A percentile compares a stretch with the other conserved stretches of the same genome.
Conservation (phyloP, 2,113 vertebrate species). For the Pterophyllum scalare region DNA sequence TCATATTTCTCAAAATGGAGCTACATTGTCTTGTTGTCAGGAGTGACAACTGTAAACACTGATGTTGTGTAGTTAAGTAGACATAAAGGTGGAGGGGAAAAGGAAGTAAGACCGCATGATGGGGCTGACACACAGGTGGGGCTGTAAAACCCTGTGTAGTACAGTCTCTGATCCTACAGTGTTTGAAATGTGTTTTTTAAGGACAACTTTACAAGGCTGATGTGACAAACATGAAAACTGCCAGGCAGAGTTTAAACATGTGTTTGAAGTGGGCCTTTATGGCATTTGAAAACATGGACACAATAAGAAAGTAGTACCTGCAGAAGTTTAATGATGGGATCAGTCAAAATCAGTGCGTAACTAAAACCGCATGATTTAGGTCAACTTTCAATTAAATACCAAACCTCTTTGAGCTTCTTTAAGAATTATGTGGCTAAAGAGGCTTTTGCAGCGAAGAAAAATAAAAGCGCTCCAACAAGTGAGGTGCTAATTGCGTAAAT, state of each 20-base stretch:
- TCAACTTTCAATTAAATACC: background rate
- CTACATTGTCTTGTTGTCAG: background rate
- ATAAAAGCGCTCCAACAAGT: background rate
- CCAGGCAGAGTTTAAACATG: background rate
- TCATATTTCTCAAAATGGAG: background rate
- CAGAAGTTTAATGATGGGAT: background rate
- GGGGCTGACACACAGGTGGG: background rate
- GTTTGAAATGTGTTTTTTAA: background rate
- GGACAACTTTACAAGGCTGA: background rate
- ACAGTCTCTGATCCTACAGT: background rate
- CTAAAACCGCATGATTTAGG: background rate
- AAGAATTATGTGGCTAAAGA: background rate
- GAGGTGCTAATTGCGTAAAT: background rate
- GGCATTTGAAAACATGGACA: background rate
- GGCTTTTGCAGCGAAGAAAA: background rate
- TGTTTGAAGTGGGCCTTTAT: background rate
- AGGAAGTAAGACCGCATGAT: background rate
- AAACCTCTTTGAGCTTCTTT: slow-evolving; percentile 2
- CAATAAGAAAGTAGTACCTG: background rate
- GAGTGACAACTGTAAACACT: background rate
- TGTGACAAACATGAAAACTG: background rate
- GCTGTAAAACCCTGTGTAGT: background rate
- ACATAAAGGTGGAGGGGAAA: background rate
- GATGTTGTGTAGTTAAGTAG: background rate
- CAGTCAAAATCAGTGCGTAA: background rate